Evolutionary conservation across 2,797 vertebrate species (phyloP).

Genomic region (Sebastes wilsoni): DNA sequence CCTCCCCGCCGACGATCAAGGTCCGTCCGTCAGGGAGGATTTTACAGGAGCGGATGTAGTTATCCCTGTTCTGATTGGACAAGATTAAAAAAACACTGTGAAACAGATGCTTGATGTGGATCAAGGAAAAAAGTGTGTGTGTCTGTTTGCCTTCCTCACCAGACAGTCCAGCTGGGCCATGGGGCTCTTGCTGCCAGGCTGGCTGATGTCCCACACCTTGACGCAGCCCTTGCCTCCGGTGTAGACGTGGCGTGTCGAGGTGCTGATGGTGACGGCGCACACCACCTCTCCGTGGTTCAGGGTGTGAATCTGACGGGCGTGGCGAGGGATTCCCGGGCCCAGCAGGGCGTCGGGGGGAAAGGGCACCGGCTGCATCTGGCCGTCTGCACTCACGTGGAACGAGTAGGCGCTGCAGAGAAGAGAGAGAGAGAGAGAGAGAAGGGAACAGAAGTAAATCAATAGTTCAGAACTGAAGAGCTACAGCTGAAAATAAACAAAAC

Average conservation of each 20-base stretch:
- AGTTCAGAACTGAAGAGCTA: not conserved
- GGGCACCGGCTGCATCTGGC: slow-evolving; percentile 92
- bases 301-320: slow-evolving; percentile 90
- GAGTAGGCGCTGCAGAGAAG: slow-evolving; percentile 86
- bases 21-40: slow-evolving; percentile 78
- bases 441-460: slow-evolving; percentile 10
- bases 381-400: slow-evolving; percentile 90
- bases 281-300: slow-evolving; percentile 90
- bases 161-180: slow-evolving; percentile 82
- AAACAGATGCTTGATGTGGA: not conserved
- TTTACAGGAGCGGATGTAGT: slow-evolving; percentile 83
- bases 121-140: not conserved
- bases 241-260: slow-evolving; percentile 85
- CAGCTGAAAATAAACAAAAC: slow-evolving; percentile 7
- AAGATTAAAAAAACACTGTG: slow-evolving; percentile 4
- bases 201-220: slow-evolving; percentile 82
- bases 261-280: slow-evolving; percentile 90
- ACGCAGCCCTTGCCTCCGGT: slow-evolving; percentile 76
- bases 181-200: slow-evolving; percentile 77
- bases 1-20: slow-evolving; percentile 78
- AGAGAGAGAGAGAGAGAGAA: not conserved
- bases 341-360: slow-evolving; percentile 89
- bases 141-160: slow-evolving; percentile 52
- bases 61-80: slow-evolving; percentile 76
- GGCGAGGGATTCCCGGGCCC: slow-evolving; percentile 88